These are phyloP conservation scores for Notarius quadriscutis DNA, from an alignment of 2,113 vertebrate genomes.

Conservation along the genomic window DNA sequence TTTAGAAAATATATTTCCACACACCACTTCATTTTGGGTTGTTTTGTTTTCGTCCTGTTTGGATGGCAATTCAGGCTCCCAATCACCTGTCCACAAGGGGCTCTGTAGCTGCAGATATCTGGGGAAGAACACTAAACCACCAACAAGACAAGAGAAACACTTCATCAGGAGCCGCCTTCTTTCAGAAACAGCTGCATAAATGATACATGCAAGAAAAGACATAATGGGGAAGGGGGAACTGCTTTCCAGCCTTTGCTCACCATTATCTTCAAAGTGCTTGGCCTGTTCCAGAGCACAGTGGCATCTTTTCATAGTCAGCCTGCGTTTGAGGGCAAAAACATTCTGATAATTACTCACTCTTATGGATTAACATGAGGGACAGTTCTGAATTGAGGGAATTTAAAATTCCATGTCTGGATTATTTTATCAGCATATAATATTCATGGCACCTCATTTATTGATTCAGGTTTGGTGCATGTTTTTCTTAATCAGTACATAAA, in stretches of 20 bases:
- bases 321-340: conserved; percentile 51
- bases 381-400: background rate
- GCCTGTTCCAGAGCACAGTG: conserved; percentile 85
- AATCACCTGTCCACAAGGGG: conserved; percentile 66
- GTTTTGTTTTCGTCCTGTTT: conserved; percentile 13
- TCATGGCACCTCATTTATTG: background rate
- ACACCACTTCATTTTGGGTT: conserved; percentile 41
- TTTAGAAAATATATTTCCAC: background rate
- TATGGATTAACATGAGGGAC: background rate
- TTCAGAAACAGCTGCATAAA: background rate
- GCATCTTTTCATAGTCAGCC: conserved; percentile 83
- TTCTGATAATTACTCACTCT: background rate
- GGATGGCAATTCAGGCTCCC: conserved; percentile 59
- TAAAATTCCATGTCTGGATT: background rate
- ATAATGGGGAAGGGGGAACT: background rate
- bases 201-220: background rate
- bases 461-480: background rate
- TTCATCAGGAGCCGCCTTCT: background rate
- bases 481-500: background rate
- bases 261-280: conserved; percentile 74
- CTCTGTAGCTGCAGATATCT: conserved; percentile 57
- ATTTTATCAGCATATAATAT: background rate
- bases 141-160: conserved; percentile 13
- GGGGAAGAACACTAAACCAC: conserved; percentile 74
- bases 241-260: conserved; percentile 65